A percentile compares a stretch with the other conserved stretches of the same genome.
Conservation (phyloP, 92 coral and sea anemone species). For the Porites divaricata region DNA sequence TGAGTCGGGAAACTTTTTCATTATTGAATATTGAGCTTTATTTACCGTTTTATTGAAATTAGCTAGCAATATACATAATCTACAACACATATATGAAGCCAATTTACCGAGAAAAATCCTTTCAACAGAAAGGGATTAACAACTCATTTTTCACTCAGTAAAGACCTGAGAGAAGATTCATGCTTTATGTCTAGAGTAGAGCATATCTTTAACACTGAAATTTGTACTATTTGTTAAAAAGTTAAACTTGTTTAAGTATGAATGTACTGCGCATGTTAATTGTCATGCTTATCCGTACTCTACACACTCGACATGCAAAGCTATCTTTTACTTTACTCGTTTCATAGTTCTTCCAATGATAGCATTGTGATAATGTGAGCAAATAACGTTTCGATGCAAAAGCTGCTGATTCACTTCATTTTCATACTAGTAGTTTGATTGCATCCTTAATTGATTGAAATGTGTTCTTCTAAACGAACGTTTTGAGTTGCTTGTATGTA, state of each 20-base stretch:
- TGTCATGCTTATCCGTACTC: not conserved
- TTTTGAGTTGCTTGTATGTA: not conserved
- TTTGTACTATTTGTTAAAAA: not conserved
- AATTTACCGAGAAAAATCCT: not conserved
- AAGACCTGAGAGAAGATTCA: not conserved
- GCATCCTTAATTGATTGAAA: too few relatives aligned
- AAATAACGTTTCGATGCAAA: too few relatives aligned
- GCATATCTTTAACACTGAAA: not conserved
- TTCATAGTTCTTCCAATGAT: too few relatives aligned
- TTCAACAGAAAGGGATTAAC: not conserved
- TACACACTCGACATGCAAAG: too few relatives aligned
- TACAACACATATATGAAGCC: not conserved
- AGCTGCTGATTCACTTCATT: too few relatives aligned
- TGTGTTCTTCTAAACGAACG: too few relatives aligned
- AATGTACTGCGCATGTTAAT: not conserved
- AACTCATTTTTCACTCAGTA: not conserved
- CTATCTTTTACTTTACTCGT: too few relatives aligned
- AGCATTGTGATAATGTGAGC: too few relatives aligned
- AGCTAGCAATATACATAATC: not conserved
- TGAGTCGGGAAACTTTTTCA: not conserved
- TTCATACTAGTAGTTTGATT: too few relatives aligned
- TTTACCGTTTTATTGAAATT: too few relatives aligned
- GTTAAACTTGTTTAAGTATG: not conserved
- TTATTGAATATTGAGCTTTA: not conserved
- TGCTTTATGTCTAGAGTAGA: too few relatives aligned